Conservation (phyloP, 2,113 vertebrate species). For the Cygnus atratus region DNA sequence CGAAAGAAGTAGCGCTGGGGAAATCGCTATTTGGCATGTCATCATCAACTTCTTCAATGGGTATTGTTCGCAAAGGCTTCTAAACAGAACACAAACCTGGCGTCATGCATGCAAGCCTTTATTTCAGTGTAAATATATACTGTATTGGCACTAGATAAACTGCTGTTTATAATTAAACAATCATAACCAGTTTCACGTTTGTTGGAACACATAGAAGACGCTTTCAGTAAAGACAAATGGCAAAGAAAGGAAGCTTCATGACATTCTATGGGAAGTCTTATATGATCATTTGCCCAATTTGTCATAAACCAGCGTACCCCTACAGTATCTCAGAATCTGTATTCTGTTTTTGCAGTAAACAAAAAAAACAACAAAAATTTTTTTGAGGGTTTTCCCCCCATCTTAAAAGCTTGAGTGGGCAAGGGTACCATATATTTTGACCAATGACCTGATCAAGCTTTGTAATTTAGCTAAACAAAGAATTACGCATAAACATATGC, state of each 20-base stretch:
- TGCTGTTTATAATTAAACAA: not conserved
- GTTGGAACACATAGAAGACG: not conserved
- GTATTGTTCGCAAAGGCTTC: conserved; percentile 87
- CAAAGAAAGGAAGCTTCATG: not conserved
- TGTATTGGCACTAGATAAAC: not conserved
- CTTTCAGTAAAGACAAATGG: not conserved
- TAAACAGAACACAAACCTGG: conserved; percentile 61
- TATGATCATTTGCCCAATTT: not conserved
- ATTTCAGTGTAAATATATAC: not conserved
- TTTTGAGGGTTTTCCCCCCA: too few species aligned
- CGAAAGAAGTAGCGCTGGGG: not conserved
- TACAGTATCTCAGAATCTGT: not conserved
- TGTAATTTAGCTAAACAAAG: not conserved
- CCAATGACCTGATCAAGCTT: not conserved
- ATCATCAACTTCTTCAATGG: conserved; percentile 88
- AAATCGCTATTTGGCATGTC: conserved; percentile 43
- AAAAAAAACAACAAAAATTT: not conserved
- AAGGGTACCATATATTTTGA: not conserved
- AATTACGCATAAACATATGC: not conserved
- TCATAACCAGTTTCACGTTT: not conserved
- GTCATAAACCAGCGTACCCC: not conserved
- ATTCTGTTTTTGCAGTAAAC: not conserved
- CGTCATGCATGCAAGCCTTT: not conserved
- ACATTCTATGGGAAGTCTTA: not conserved
- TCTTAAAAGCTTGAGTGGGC: not conserved